These are phyloP conservation scores for Strigamia transsilvanica DNA, from an alignment of 2,888 invertebrate genomes.

Conservation along the genomic window DNA sequence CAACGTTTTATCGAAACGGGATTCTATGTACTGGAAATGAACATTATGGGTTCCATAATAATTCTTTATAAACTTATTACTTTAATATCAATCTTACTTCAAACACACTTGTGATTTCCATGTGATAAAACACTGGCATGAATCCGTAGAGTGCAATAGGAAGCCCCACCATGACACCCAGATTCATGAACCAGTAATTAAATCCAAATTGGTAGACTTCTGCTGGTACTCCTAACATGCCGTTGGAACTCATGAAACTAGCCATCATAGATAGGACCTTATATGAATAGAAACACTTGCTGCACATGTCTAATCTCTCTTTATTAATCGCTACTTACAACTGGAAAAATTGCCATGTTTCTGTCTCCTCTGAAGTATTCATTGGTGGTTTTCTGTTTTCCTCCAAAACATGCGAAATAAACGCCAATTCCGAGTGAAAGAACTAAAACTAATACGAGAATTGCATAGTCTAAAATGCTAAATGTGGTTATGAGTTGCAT, in stretches of 20 bases:
- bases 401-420: constrained; percentile 50
- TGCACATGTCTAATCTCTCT: too few relatives aligned
- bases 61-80: too few relatives aligned
- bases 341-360: constrained; percentile 33
- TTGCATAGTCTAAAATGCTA: constrained; percentile 49
- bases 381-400: constrained; percentile 52
- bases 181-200: constrained; percentile 22
- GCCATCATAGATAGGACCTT: constrained; percentile 50
- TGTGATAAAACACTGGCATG: constrained; percentile 51
- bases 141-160: constrained; percentile 41
- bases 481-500: neutral
- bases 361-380: constrained; percentile 52
- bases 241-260: constrained; percentile 51
- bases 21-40: constrained; percentile 20
- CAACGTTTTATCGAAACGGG: neutral
- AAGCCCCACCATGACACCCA: constrained; percentile 38
- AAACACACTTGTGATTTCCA: constrained; percentile 52
- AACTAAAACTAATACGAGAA: constrained; percentile 35
- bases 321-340: neutral
- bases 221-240: constrained; percentile 52
- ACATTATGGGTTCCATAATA: neutral
- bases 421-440: constrained; percentile 50
- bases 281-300: neutral
- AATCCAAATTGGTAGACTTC: constrained; percentile 50
- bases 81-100: constrained; percentile 48